Conservation (phyloP, 2,888 invertebrate species). For the Drosophila robusta region DNA sequence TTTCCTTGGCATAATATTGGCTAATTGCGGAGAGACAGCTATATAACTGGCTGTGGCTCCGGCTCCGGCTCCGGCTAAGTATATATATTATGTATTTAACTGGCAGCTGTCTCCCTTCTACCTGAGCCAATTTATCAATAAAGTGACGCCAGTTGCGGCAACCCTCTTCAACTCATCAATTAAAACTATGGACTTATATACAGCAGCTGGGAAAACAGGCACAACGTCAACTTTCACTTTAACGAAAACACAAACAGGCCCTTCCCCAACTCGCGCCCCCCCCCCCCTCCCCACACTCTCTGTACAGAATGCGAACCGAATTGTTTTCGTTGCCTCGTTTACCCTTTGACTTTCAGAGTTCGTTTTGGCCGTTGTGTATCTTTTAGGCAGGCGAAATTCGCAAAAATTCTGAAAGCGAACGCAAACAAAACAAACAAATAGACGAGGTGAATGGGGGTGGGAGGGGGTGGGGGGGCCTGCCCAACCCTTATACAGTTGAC, state of each 20-base stretch:
- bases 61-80: background rate
- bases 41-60: background rate
- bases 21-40: conserved; percentile 10
- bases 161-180: conserved; percentile 78
- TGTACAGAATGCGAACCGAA: conserved; percentile 36
- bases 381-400: conserved; percentile 59
- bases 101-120: conserved; percentile 34
- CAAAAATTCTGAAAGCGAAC: conserved; percentile 73
- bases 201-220: conserved; percentile 46
- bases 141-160: conserved; percentile 31
- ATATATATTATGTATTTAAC: conserved; percentile 1
- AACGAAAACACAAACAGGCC: conserved; percentile 55
- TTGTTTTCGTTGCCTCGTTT: conserved; percentile 70
- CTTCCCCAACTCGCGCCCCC: background rate
- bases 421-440: conserved; percentile 66
- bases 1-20: background rate
- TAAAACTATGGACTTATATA: conserved; percentile 55
- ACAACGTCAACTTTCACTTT: conserved; percentile 44
- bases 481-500: conserved; percentile 64
- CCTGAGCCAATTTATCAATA: conserved; percentile 48
- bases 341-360: conserved; percentile 75
- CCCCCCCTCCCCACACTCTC: background rate
- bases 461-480: conserved; percentile 15
- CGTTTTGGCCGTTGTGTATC: conserved; percentile 55
- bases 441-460: background rate